Evolutionary conservation across 2,797 vertebrate genomes (phyloP).

Genomic region (Lacerta viridis): DNA sequence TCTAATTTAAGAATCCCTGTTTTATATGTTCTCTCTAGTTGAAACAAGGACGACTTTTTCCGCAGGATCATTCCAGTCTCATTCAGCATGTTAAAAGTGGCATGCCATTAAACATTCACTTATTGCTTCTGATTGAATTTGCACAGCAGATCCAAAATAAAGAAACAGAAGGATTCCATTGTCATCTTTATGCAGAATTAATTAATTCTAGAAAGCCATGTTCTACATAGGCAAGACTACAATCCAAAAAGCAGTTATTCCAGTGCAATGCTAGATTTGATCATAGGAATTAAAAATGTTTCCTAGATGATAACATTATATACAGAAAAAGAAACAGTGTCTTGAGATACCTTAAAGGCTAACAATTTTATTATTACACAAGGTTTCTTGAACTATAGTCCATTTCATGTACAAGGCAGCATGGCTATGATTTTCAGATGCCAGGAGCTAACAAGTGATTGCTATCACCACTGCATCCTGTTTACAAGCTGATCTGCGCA

Average conservation of each 20-base stretch:
- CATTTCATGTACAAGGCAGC: background rate
- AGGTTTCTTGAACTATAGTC: too few species aligned
- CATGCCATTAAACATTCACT: constrained; percentile 39
- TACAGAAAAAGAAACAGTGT: too few species aligned
- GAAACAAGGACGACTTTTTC: constrained; percentile 78
- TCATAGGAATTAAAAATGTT: background rate
- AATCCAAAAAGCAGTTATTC: background rate
- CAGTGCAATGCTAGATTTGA: background rate
- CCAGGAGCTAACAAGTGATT: background rate
- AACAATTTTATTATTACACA: too few species aligned
- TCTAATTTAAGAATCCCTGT: constrained; percentile 90
- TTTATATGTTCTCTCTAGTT: constrained; percentile 83
- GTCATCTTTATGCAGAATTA: too few species aligned
- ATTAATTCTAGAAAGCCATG: background rate
- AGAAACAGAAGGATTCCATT: background rate
- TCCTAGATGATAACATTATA: background rate
- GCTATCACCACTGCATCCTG: background rate
- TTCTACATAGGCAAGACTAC: background rate
- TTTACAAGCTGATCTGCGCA: background rate
- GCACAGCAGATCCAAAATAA: constrained; percentile 20
- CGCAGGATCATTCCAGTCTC: constrained; percentile 73
- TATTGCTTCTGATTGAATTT: constrained; percentile 38
- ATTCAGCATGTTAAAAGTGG: constrained; percentile 57
- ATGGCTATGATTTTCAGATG: background rate
- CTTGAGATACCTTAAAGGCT: too few species aligned